phyloP scores from a whole-genome alignment of 2,113 vertebrate genomes.

The Mohoua ochrocephala region DNA sequence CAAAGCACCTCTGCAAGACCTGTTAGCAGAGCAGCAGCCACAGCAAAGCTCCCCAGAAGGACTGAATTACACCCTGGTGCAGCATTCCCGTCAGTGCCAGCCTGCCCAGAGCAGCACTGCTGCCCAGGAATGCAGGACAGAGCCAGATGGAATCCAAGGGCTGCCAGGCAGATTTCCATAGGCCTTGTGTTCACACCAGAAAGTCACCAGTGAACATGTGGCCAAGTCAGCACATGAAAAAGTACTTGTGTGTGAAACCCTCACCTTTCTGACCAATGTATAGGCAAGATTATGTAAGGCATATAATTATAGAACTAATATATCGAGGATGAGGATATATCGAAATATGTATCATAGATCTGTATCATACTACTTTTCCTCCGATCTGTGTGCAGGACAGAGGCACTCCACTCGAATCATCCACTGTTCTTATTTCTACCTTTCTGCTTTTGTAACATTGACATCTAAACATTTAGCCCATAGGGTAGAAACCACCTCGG shows the following conservation, averaged over 20 bases:
- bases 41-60: not conserved
- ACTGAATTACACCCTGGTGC: too few relatives aligned
- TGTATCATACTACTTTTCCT: not conserved
- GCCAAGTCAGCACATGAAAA: not conserved
- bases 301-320: not conserved
- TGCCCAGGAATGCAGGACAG: not conserved
- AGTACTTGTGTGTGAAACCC: not conserved
- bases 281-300: not conserved
- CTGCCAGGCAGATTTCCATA: not conserved
- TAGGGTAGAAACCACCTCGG: not conserved
- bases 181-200: rapidly evolving
- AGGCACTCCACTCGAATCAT: not conserved
- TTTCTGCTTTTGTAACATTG: not conserved
- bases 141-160: not conserved
- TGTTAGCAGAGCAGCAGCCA: not conserved
- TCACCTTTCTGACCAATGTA: not conserved
- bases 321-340: rapidly evolving
- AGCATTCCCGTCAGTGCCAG: not conserved
- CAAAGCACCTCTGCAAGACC: not conserved
- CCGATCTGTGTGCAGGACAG: not conserved
- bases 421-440: not conserved
- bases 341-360: not conserved
- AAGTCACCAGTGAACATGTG: not conserved
- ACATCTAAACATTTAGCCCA: not conserved
- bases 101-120: not conserved